phyloP scores from a whole-genome alignment of 2,113 vertebrate species.

The Cisticola juncidis region DNA sequence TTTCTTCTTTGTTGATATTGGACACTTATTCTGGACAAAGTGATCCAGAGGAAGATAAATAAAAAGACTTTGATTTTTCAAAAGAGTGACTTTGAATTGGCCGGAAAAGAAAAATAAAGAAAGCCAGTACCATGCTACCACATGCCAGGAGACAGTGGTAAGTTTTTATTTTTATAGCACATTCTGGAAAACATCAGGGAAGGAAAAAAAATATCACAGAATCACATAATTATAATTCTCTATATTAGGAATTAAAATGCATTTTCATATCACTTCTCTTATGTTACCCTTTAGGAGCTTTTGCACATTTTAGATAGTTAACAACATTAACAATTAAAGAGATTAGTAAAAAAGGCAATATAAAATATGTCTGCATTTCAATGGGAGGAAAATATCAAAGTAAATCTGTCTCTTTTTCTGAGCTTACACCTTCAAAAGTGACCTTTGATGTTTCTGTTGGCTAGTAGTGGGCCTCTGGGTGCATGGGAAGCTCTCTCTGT shows the following conservation, averaged over 20 bases:
- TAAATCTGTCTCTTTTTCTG: not conserved
- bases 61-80: slow-evolving; percentile 61
- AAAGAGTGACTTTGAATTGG: slow-evolving; percentile 61
- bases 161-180: slow-evolving; percentile 65
- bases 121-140: slow-evolving; percentile 50
- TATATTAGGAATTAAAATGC: slow-evolving; percentile 38
- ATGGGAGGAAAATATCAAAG: not conserved
- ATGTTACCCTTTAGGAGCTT: not conserved
- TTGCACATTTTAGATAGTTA: not conserved
- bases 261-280: slow-evolving; percentile 16
- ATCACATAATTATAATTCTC: slow-evolving; percentile 49
- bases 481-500: not conserved
- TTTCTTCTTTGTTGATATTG: slow-evolving; percentile 55
- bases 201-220: slow-evolving; percentile 17
- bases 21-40: slow-evolving; percentile 18
- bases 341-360: not conserved
- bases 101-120: slow-evolving; percentile 59
- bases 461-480: not conserved
- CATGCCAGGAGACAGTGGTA: slow-evolving; percentile 67
- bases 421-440: not conserved
- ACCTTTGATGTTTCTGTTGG: slow-evolving; percentile 28
- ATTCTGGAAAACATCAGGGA: slow-evolving; percentile 62
- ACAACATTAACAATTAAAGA: not conserved
- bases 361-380: not conserved
- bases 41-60: slow-evolving; percentile 64